phyloP scores from a whole-genome alignment of 1,140 invertebrate species.

The Anagrus nilaparvatae region DNA sequence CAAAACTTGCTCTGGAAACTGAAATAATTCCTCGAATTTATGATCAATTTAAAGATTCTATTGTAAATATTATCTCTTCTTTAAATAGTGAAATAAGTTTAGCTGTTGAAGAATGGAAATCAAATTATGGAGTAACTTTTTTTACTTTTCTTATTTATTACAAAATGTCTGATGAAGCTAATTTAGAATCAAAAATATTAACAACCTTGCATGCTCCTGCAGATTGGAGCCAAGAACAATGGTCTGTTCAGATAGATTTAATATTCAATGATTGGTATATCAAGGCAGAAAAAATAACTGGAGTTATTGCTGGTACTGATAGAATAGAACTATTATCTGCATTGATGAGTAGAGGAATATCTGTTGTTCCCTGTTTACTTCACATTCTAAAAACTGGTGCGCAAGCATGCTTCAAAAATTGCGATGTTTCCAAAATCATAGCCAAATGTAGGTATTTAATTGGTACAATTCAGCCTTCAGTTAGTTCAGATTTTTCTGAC shows the following conservation, averaged over 20 bases:
- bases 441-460: conserved; percentile 39
- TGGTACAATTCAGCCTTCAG: conserved; percentile 32
- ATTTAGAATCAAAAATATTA: conserved; percentile 34
- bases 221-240: conserved; percentile 36
- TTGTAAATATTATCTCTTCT: conserved; percentile 27
- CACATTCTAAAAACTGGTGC: conserved; percentile 42
- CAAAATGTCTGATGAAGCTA: conserved; percentile 32
- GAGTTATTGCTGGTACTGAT: conserved; percentile 36
- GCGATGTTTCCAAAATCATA: conserved; percentile 33
- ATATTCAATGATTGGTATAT: conserved; percentile 40
- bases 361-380: conserved; percentile 41
- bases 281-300: conserved; percentile 38
- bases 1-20: conserved; percentile 41
- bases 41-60: conserved; percentile 35
- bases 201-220: conserved; percentile 31
- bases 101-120: conserved; percentile 43
- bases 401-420: conserved; percentile 38
- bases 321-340: conserved; percentile 32
- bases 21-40: conserved; percentile 45
- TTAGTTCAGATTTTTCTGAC: conserved; percentile 28
- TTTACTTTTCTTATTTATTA: conserved; percentile 42
- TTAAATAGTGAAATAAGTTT: conserved; percentile 35
- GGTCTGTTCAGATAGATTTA: conserved; percentile 33
- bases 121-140: conserved; percentile 37
- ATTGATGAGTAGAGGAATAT: conserved; percentile 29